A percentile compares a stretch with the other conserved stretches of the same genome.
These are phyloP conservation scores for Eurypyga helias DNA, from an alignment of 2,113 vertebrate genomes.

Conservation along the genomic window DNA sequence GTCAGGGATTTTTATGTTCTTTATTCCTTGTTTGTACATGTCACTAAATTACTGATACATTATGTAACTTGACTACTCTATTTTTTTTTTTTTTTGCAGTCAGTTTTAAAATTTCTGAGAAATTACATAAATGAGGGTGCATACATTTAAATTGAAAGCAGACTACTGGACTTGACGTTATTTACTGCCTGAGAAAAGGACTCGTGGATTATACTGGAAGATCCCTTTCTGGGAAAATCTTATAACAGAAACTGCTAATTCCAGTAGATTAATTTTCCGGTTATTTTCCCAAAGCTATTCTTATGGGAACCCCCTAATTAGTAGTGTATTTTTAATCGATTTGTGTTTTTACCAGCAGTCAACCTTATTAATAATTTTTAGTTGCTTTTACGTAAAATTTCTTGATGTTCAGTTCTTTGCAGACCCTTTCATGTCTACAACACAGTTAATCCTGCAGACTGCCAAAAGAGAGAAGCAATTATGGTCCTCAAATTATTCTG, in stretches of 20 bases:
- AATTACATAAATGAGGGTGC: background rate
- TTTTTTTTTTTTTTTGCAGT: background rate
- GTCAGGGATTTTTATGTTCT: background rate
- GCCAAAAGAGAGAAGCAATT: background rate
- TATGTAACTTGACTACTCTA: background rate
- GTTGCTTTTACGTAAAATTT: background rate
- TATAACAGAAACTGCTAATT: slow-evolving; percentile 32
- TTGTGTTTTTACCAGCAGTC: background rate
- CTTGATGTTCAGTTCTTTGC: background rate
- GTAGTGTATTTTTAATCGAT: slow-evolving; percentile 4
- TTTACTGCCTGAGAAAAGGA: background rate
- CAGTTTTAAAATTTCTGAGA: background rate
- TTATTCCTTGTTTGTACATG: background rate
- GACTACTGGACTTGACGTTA: background rate
- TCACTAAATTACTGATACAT: background rate
- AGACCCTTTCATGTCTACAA: background rate
- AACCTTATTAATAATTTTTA: slow-evolving; percentile 11
- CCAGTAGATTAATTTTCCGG: slow-evolving; percentile 34
- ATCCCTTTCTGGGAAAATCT: slow-evolving; percentile 31
- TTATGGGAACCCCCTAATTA: slow-evolving; percentile 6
- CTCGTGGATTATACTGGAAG: background rate
- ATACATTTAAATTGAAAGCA: background rate
- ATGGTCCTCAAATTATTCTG: background rate
- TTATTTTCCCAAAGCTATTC: slow-evolving; percentile 6
- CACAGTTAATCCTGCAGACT: background rate